Conservation (phyloP, 2,113 vertebrate species). For the Carettochelys insculpta region DNA sequence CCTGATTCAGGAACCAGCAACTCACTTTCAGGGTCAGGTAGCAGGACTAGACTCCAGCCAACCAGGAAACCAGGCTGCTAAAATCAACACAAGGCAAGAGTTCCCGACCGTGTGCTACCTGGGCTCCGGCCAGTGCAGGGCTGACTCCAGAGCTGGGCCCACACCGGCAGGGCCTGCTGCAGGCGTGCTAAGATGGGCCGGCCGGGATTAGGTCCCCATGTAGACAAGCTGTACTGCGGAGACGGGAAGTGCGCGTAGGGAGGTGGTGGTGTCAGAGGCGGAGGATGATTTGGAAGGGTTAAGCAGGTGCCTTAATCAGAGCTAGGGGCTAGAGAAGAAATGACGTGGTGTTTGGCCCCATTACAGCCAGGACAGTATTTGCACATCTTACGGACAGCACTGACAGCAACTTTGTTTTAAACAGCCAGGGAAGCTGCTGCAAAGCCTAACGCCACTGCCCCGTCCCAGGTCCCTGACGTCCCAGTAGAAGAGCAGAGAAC, state of each 20-base stretch:
- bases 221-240: neutral
- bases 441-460: accelerated
- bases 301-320: neutral
- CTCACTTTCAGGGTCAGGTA: neutral
- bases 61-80: neutral
- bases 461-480: neutral
- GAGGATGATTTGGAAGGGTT: neutral
- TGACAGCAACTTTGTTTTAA: neutral
- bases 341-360: neutral
- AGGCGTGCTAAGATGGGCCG: neutral
- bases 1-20: neutral
- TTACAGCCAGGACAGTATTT: neutral
- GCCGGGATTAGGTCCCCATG: neutral
- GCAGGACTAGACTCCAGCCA: neutral
- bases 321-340: neutral
- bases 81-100: neutral
- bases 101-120: neutral
- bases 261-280: no score
- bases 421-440: neutral
- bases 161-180: neutral
- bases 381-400: neutral
- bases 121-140: neutral
- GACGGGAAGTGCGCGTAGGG: neutral
- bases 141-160: neutral
- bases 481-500: accelerated